Base-by-base conservation (phyloP, 1,140 invertebrate species). In the Listronotus oregonensis region DNA sequence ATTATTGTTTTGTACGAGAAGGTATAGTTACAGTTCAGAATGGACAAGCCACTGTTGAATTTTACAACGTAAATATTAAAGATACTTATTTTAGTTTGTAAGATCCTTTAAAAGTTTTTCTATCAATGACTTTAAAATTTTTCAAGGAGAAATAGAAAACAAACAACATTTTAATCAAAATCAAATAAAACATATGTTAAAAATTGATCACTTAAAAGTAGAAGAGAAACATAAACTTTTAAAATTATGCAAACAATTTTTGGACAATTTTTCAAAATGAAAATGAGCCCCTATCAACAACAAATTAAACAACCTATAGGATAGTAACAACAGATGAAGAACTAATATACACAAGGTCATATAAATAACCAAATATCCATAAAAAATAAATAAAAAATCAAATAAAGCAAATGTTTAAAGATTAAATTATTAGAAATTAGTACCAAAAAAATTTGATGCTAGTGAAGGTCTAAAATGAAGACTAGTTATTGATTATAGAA, bases 401-500 rank as follows among this genome's bases (percentile, higher is more conserved):
- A 47, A 47, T 68, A 18, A 1, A 31, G 40, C 18, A 52, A 39
- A 47, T 68, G 34, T 27, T 46, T 59, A 15, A 39, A 40, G 14
- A 65, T 39, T 49, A 21, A 14, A 64, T 68, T 14, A 68, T 68
- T 12, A 32, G n/a, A 18, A 61, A 64, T 32, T 59, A 9, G 55
- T 64, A 21, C 42, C 12, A 9, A 64, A 49, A n/a, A 59, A 64
- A 59, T 9, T 58, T n/a, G 55, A 64, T 51, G 5, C 55, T n/a
- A 37, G 12, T 1, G 52, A 42, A 6, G 6, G 44, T 58, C 14
- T 31, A 10, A 64, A 64, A 49, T 64, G 63, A 55, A 18, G 42
- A n/a, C 6, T 64, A 63, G 43, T 59, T 12, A 12, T 79, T 17
- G 79, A 80, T 68, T 81, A 75, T 64, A 56, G 78, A 52, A 75